These are phyloP conservation scores for Theropithecus gelada DNA, from an alignment of 2,113 vertebrate genomes.

Conservation along the genomic window DNA sequence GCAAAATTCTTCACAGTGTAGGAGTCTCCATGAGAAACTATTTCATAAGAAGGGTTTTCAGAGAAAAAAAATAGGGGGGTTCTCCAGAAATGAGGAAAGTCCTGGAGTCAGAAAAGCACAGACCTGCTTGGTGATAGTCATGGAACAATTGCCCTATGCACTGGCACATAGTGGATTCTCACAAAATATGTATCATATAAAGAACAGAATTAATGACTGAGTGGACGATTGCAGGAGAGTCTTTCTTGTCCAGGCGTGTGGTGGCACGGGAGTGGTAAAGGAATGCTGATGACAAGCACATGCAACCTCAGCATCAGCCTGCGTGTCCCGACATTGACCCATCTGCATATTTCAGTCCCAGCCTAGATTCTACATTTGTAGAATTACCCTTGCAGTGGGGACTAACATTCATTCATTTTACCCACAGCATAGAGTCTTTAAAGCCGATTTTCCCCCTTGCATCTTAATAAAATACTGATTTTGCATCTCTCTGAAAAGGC, in stretches of 20 bases:
- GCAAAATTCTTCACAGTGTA: background rate
- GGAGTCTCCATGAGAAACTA: no score
- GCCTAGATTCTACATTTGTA: background rate
- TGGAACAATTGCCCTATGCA: background rate
- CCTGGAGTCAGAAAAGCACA: background rate
- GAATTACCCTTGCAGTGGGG: background rate
- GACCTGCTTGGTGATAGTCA: background rate
- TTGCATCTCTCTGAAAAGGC: slow-evolving; percentile 51
- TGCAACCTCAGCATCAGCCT: background rate
- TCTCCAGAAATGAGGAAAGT: background rate
- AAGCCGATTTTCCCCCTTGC: background rate
- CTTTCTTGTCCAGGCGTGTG: background rate
- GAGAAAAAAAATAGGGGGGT: background rate
- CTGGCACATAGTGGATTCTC: background rate
- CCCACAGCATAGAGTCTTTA: background rate
- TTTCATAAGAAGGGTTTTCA: background rate
- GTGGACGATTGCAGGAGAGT: background rate
- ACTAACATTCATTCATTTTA: background rate
- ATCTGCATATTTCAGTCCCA: background rate
- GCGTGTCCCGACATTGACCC: background rate
- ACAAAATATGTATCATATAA: background rate
- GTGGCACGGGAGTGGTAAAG: background rate
- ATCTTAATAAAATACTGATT: slow-evolving; percentile 47
- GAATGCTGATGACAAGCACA: background rate
- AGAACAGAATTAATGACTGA: background rate